These are phyloP conservation scores for Gopherus evgoodei DNA, from an alignment of 2,113 vertebrate genomes.

Conservation along the genomic window DNA sequence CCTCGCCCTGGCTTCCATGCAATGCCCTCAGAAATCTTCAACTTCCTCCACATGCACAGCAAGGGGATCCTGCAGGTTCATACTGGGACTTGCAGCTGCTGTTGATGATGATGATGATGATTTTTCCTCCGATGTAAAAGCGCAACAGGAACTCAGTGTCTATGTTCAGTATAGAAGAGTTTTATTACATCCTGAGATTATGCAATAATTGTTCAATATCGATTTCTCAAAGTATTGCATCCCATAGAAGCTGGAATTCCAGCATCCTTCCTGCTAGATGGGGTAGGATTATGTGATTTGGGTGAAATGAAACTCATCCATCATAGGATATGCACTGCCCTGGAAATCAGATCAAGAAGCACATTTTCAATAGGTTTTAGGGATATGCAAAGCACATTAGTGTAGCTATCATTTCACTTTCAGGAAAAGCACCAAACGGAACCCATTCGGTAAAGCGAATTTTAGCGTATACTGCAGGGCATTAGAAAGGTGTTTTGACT, in stretches of 20 bases:
- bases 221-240: constrained; percentile 62
- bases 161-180: neutral
- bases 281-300: neutral
- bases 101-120: constrained; percentile 75
- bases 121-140: neutral
- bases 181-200: constrained; percentile 60
- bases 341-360: constrained; percentile 62
- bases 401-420: constrained; percentile 19
- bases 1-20: constrained; percentile 97
- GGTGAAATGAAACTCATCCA: constrained; percentile 10
- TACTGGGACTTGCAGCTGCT: constrained; percentile 89
- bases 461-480: neutral
- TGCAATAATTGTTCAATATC: constrained; percentile 78
- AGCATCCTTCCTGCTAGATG: constrained; percentile 39
- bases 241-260: constrained; percentile 44
- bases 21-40: constrained; percentile 98
- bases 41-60: constrained; percentile 97
- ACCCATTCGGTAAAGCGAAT: neutral
- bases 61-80: constrained; percentile 94
- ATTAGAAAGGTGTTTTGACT: neutral
- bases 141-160: neutral
- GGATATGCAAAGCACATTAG: constrained; percentile 67
- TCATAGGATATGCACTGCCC: neutral
- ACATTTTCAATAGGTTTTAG: constrained; percentile 66
- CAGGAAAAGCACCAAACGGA: constrained; percentile 14